Evolutionary conservation across 2,888 invertebrate species (phyloP).

Genomic region (Hydrotaea diabolus): DNA sequence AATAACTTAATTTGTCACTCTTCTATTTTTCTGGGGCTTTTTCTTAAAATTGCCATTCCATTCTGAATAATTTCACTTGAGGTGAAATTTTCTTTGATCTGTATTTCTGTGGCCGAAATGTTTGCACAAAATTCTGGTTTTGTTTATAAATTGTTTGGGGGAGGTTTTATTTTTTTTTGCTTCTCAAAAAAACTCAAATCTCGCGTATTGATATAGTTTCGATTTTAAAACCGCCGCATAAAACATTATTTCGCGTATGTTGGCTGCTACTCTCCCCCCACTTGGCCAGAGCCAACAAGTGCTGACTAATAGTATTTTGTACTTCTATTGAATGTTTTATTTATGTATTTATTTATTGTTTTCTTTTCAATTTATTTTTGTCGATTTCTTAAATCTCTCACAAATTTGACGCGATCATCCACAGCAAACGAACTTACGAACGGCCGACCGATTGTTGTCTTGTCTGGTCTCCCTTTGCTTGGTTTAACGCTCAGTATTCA

Average conservation of each 20-base stretch:
- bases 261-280: too few species aligned
- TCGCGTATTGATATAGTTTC: neutral
- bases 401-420: conserved; percentile 9
- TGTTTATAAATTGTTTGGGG: neutral
- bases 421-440: neutral
- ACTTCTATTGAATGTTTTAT: conserved; percentile 11
- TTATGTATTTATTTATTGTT: conserved; percentile 20
- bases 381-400: neutral
- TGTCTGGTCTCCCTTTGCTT: neutral
- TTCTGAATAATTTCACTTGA: neutral
- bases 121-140: neutral
- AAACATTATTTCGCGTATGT: neutral
- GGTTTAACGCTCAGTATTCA: conserved; percentile 37
- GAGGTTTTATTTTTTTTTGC: neutral
- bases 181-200: neutral
- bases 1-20: neutral
- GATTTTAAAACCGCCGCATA: neutral
- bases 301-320: conserved; percentile 19
- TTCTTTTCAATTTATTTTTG: neutral
- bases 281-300: neutral
- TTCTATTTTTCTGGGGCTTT: neutral
- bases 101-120: neutral
- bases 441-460: neutral
- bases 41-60: neutral
- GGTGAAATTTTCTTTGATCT: neutral